Conservation (phyloP, 2,888 invertebrate species). For the Pammene aurita region DNA sequence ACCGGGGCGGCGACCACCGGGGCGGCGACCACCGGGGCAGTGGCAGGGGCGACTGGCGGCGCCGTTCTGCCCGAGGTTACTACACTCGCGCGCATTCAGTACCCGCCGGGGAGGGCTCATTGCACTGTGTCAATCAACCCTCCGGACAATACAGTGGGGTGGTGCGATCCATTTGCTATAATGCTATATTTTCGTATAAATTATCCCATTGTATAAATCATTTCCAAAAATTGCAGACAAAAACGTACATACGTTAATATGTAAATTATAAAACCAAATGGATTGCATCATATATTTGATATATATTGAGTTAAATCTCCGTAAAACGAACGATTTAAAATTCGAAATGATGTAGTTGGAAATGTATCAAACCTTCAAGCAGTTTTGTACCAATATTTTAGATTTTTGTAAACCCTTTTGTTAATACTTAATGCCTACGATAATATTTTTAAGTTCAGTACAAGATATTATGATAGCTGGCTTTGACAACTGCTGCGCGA, state of each 20-base stretch:
- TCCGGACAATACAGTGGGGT: slow-evolving; percentile 27
- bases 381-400: background rate
- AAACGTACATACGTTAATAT: too few relatives aligned
- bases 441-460: slow-evolving; percentile 8
- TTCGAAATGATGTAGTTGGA: background rate
- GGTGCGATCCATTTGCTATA: slow-evolving; percentile 19
- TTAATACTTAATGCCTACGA: background rate
- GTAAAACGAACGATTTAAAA: background rate
- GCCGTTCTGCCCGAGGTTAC: slow-evolving; percentile 54
- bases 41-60: slow-evolving; percentile 29
- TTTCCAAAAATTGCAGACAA: too few relatives aligned
- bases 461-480: slow-evolving; percentile 15
- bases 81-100: slow-evolving; percentile 69
- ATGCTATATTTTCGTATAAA: too few relatives aligned
- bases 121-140: slow-evolving; percentile 45
- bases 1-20: slow-evolving; percentile 25
- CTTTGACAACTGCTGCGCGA: too few relatives aligned
- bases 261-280: background rate
- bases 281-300: slow-evolving; percentile 6
- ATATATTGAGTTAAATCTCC: background rate
- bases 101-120: slow-evolving; percentile 58
- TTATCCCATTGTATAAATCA: too few relatives aligned
- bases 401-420: too few relatives aligned
- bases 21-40: background rate
- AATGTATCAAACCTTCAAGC: background rate